These are phyloP conservation scores for Ferdinandea cuprea DNA, from an alignment of 2,888 invertebrate genomes.

Conservation along the genomic window DNA sequence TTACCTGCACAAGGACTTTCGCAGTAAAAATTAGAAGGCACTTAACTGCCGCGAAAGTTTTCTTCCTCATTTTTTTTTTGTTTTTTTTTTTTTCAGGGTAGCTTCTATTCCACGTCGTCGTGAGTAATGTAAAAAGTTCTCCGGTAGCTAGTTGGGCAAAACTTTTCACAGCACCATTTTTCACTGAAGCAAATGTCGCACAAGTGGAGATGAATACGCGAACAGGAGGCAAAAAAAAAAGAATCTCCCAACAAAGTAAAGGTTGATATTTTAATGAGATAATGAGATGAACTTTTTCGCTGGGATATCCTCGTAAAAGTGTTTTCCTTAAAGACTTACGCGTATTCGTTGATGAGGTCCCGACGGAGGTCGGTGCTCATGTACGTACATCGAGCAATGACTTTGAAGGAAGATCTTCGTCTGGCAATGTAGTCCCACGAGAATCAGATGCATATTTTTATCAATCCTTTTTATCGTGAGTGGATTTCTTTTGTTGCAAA, in stretches of 20 bases:
- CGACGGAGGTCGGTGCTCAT: conserved; percentile 17
- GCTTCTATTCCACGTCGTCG: conserved; percentile 1
- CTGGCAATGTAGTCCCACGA: conserved; percentile 32
- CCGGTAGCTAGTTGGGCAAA: conserved; percentile 70
- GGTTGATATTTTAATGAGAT: conserved; percentile 74
- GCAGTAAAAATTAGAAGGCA: conserved; percentile 71
- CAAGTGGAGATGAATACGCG: conserved; percentile 23
- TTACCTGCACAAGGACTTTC: conserved; percentile 57
- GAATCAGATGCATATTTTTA: conserved; percentile 49
- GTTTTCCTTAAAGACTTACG: conserved; percentile 49
- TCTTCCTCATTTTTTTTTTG: conserved; percentile 23
- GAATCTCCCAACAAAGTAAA: conserved; percentile 56
- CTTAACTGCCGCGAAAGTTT: conserved; percentile 74
- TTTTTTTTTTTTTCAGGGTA: conserved; percentile 4
- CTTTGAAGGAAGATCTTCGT: conserved; percentile 42
- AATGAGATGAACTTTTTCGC: conserved; percentile 70
- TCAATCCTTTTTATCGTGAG: conserved; percentile 48
- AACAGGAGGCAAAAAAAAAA: conserved; percentile 14
- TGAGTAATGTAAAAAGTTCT: conserved; percentile 74
- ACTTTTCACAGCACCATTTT: conserved; percentile 62
- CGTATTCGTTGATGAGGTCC: conserved; percentile 51
- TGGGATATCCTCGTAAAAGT: conserved; percentile 4
- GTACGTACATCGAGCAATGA: conserved; percentile 2
- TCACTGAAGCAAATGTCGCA: conserved; percentile 64
- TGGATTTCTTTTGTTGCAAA: conserved; percentile 43